These are phyloP conservation scores for Exaiptasia diaphana DNA, from an alignment of 64 coral and sea anemone genomes.

Conservation along the genomic window DNA sequence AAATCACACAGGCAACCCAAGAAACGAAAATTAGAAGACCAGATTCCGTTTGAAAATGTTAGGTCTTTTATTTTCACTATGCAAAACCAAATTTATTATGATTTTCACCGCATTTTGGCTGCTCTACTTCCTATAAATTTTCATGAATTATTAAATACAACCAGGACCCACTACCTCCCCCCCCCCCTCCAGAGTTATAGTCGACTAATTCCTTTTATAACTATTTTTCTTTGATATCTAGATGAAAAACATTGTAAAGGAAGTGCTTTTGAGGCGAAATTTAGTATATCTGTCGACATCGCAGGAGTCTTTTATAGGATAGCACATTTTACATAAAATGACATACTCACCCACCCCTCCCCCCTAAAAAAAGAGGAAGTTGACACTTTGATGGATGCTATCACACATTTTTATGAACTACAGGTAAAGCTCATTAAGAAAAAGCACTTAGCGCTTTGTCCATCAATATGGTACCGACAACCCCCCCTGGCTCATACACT, in stretches of 20 bases:
- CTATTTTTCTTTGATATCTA: too few species aligned
- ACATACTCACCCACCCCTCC: conserved; percentile 4
- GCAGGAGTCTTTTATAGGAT: neutral
- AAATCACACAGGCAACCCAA: too few species aligned
- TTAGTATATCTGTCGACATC: neutral
- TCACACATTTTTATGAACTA: conserved; percentile 27
- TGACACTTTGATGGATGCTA: neutral
- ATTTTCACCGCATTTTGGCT: too few species aligned
- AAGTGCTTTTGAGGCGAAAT: neutral
- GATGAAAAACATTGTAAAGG: neutral
- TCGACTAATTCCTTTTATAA: too few species aligned
- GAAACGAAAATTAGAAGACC: too few species aligned
- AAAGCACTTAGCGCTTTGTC: conserved; percentile 13
- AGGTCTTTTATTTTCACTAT: too few species aligned
- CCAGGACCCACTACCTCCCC: neutral
- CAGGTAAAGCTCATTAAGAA: conserved; percentile 3
- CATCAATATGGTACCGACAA: conserved; percentile 14
- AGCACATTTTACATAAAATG: neutral
- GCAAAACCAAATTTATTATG: too few species aligned
- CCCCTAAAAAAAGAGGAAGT: conserved; percentile 1
- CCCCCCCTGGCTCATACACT: conserved; percentile 42
- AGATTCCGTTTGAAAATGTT: too few species aligned
- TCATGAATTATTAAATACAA: neutral
- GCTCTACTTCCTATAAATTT: neutral
- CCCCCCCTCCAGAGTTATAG: too few species aligned